phyloP scores from a whole-genome alignment of 1,140 invertebrate genomes.

The Cherax quadricarinatus region DNA sequence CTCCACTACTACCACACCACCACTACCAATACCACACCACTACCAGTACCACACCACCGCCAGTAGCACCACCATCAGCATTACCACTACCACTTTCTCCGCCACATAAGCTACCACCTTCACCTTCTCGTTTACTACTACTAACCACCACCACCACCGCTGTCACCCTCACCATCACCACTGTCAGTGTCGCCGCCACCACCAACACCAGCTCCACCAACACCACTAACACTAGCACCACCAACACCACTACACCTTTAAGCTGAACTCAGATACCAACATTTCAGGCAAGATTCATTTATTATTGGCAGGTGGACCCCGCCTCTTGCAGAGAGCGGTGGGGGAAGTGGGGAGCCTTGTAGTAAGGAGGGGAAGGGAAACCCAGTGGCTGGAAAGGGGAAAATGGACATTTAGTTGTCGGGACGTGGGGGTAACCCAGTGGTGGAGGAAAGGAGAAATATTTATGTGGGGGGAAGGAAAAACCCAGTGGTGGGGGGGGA shows the following conservation, averaged over 20 bases:
- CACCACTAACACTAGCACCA: background rate
- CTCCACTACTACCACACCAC: too few relatives aligned
- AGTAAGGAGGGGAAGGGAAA: background rate
- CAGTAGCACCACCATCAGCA: background rate
- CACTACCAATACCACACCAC: background rate
- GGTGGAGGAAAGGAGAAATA: too few relatives aligned
- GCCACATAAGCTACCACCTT: background rate
- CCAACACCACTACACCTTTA: background rate
- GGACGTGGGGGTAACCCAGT: too few relatives aligned
- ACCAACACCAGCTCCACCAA: background rate
- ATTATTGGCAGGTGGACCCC: background rate
- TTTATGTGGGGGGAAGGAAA: too few relatives aligned
- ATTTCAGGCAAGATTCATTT: background rate
- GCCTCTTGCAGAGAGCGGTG: too few relatives aligned
- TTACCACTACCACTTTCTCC: background rate
- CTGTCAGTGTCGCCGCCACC: background rate
- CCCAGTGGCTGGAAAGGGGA: too few relatives aligned
- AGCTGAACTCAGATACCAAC: background rate
- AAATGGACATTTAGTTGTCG: too few relatives aligned
- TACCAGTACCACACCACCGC: background rate
- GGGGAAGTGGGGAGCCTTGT: too few relatives aligned
- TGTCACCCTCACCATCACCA: too few relatives aligned
- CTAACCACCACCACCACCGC: too few relatives aligned
- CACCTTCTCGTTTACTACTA: background rate
- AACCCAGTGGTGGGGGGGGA: too few relatives aligned